Conservation (phyloP, 2,888 invertebrate species). For the Pterobdella sp. region DNA sequence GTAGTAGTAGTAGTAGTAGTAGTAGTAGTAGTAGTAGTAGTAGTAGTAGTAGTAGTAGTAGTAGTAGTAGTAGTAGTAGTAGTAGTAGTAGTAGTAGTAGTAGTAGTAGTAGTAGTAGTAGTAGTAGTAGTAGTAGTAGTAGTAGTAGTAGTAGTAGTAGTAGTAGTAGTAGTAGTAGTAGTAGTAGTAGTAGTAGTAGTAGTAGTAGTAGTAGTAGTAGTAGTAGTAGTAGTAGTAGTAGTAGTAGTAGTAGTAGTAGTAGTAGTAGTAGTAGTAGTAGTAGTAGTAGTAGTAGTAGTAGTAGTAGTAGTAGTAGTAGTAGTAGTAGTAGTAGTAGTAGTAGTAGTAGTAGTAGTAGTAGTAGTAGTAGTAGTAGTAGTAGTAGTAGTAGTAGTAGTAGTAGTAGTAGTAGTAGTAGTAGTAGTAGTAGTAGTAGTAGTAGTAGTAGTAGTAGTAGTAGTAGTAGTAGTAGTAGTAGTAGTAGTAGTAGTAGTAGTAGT, state of each 20-base stretch:
- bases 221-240: not conserved
- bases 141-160: not conserved
- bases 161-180: not conserved
- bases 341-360: not conserved
- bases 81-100: not conserved
- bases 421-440: slow-evolving; percentile 13
- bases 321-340: not conserved
- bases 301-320: not conserved
- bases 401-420: slow-evolving; percentile 16
- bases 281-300: not conserved
- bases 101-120: not conserved
- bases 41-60: not conserved
- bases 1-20: not conserved
- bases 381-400: not conserved
- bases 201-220: not conserved
- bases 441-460: slow-evolving; percentile 7
- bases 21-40: not conserved
- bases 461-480: slow-evolving; percentile 12
- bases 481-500: slow-evolving; percentile 16
- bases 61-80: not conserved
- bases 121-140: not conserved
- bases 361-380: not conserved
- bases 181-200: not conserved
- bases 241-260: not conserved
- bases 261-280: not conserved